Evolutionary conservation across 2,888 invertebrate genomes (phyloP).

Genomic region (Diarsia dahlii): DNA sequence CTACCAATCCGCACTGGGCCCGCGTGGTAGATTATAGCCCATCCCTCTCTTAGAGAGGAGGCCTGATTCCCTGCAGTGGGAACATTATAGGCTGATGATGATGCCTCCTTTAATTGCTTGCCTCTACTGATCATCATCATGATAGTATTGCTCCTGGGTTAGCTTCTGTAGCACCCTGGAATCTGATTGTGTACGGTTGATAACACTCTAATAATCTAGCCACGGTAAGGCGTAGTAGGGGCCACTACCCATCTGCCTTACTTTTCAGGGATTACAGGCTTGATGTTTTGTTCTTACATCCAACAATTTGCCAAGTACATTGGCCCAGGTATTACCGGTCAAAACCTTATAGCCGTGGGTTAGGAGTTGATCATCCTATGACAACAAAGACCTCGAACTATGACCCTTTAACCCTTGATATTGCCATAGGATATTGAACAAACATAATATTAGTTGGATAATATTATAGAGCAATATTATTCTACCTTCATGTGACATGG

Average conservation of each 20-base stretch:
- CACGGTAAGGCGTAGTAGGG: neutral
- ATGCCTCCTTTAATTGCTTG: neutral
- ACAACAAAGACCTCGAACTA: slow-evolving; percentile 8
- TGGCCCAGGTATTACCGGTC: neutral
- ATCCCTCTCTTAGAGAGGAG: too few relatives aligned
- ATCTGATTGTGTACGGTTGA: neutral
- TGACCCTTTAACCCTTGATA: slow-evolving; percentile 33
- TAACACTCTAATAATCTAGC: neutral
- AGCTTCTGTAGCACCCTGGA: neutral
- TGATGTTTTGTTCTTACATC: neutral
- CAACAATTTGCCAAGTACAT: neutral
- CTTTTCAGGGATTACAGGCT: neutral
- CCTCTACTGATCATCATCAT: neutral
- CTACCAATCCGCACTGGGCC: too few relatives aligned
- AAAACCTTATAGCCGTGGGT: neutral
- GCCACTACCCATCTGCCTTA: neutral
- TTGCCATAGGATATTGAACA: slow-evolving; percentile 36
- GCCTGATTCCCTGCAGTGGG: too few relatives aligned
- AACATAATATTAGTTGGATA: too few relatives aligned
- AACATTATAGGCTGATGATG: too few relatives aligned
- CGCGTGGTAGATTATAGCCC: too few relatives aligned
- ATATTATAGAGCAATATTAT: slow-evolving; percentile 35
- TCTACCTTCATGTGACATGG: slow-evolving; percentile 2
- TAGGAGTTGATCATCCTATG: slow-evolving; percentile 8
- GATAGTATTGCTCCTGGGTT: neutral